These are phyloP conservation scores for Phacellophora camtschatica DNA, from an alignment of 30 jellyfish, hydroid and myxozoan species.

Conservation along the genomic window DNA sequence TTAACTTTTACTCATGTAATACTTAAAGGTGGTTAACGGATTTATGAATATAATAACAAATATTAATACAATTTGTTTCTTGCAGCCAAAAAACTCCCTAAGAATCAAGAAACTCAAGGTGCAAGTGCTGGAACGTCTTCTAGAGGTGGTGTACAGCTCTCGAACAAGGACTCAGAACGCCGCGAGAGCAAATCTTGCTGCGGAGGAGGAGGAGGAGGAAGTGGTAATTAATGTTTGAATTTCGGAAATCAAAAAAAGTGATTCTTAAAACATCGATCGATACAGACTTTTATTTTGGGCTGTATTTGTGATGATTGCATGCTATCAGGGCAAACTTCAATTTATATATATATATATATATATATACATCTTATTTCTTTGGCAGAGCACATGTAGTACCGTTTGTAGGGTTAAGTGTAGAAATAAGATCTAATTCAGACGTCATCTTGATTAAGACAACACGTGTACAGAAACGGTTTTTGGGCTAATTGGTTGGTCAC, in stretches of 20 bases:
- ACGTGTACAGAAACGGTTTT: no score
- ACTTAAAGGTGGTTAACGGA: no score
- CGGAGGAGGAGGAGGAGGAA: constrained; percentile 42
- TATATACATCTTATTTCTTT: no score
- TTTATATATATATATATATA: no score
- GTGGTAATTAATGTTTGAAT: constrained; percentile 5
- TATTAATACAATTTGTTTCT: not conserved
- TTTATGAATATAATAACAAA: no score
- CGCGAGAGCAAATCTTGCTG: constrained; percentile 56
- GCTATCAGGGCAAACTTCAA: constrained; percentile 36
- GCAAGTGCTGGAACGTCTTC: constrained; percentile 73
- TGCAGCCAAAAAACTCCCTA: constrained; percentile 95
- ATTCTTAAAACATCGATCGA: not conserved
- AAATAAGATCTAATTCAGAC: no score
- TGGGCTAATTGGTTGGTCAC: no score
- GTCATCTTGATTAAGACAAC: no score
- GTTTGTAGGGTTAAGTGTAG: no score
- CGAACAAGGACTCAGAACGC: constrained; percentile 72
- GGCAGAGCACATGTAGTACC: no score
- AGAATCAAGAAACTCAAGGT: constrained; percentile 82
- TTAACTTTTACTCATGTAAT: no score
- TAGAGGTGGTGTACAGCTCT: constrained; percentile 77
- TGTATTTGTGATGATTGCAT: constrained; percentile 13
- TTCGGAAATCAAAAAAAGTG: not conserved
- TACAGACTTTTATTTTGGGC: not conserved